phyloP scores from a whole-genome alignment of 2,113 vertebrate genomes.

The Calyptommatus sinebrachiatus region DNA sequence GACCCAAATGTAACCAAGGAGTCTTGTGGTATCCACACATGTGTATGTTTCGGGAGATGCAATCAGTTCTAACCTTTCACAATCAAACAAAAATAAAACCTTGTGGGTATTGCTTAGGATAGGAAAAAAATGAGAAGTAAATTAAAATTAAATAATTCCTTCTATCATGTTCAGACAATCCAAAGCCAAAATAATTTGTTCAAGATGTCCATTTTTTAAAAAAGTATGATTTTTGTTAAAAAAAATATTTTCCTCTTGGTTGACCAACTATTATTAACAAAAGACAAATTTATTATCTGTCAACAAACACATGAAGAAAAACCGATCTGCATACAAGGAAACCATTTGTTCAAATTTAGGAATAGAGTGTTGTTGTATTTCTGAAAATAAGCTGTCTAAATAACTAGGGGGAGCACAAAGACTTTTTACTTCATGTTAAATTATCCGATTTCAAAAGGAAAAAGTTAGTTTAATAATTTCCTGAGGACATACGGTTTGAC shows the following conservation, averaged over 20 bases:
- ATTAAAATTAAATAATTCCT: not conserved
- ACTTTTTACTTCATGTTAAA: not conserved
- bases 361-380: not conserved
- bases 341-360: not conserved
- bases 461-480: not conserved
- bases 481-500: not conserved
- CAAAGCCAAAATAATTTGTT: conserved; percentile 4
- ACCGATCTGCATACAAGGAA: not conserved
- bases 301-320: not conserved
- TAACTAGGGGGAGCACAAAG: too few relatives aligned
- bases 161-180: not conserved
- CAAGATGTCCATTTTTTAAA: not conserved
- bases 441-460: not conserved
- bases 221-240: not conserved
- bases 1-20: too few relatives aligned
- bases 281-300: not conserved
- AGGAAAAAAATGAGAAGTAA: not conserved
- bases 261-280: not conserved
- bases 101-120: not conserved
- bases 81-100: not conserved
- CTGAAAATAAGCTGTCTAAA: not conserved
- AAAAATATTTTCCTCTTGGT: not conserved
- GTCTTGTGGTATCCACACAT: too few relatives aligned
- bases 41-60: too few relatives aligned
- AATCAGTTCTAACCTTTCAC: too few relatives aligned